Conservation (phyloP, 1,140 invertebrate species). For the Octopus bimaculoides region DNA sequence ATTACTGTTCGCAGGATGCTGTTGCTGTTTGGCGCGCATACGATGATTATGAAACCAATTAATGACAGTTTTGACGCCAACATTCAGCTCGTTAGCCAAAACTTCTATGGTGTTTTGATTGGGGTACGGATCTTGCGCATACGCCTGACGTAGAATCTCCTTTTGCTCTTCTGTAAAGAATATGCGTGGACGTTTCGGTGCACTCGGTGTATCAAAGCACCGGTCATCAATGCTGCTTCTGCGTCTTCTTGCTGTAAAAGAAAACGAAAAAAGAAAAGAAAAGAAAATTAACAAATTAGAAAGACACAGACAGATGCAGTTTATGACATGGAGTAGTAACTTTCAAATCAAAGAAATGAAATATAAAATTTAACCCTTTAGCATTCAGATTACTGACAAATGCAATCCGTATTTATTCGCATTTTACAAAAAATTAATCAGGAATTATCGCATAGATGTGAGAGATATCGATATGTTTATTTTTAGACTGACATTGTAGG, state of each 20-base stretch:
- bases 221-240: slow-evolving; percentile 46
- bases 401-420: background rate
- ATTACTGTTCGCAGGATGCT: slow-evolving; percentile 35
- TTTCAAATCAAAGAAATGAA: background rate
- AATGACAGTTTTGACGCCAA: slow-evolving; percentile 89
- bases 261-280: slow-evolving; percentile 22
- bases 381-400: background rate
- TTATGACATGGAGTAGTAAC: background rate
- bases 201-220: slow-evolving; percentile 40
- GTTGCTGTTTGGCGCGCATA: slow-evolving; percentile 84
- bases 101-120: slow-evolving; percentile 94
- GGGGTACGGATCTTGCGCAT: slow-evolving; percentile 93
- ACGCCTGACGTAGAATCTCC: slow-evolving; percentile 89
- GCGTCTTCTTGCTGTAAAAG: slow-evolving; percentile 42
- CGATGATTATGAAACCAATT: slow-evolving; percentile 99
- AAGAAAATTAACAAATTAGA: background rate
- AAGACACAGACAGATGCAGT: background rate
- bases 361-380: no score
- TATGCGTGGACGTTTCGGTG: slow-evolving; percentile 66
- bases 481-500: no score
- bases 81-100: slow-evolving; percentile 81
- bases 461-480: no score
- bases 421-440: background rate
- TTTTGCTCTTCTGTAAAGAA: slow-evolving; percentile 98
- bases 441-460: no score